These are phyloP conservation scores for Cylindroiulus punctatus DNA, from an alignment of 2,888 invertebrate species.

Conservation along the genomic window DNA sequence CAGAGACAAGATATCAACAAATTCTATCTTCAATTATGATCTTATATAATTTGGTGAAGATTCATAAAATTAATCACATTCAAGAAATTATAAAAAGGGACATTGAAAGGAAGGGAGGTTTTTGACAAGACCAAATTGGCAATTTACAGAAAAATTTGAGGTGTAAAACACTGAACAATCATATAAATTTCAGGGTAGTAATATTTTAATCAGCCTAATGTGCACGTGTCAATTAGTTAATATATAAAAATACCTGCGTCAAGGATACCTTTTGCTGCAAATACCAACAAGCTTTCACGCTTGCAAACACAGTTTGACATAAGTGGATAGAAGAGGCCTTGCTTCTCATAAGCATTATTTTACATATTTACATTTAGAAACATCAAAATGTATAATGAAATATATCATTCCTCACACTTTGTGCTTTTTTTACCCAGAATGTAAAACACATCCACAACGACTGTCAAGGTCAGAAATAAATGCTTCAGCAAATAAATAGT, in stretches of 20 bases:
- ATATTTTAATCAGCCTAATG: neutral
- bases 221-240: neutral
- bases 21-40: too few species aligned
- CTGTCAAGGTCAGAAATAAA: neutral
- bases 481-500: neutral
- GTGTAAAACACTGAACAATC: neutral
- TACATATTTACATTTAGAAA: conserved; percentile 34
- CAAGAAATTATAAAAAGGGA: too few species aligned
- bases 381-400: neutral
- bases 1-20: too few species aligned
- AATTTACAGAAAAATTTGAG: neutral
- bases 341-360: neutral
- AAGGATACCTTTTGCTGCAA: neutral
- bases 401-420: neutral
- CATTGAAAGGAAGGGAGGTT: too few species aligned
- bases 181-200: neutral
- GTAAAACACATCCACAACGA: neutral
- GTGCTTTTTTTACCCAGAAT: neutral
- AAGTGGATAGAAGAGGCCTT: neutral
- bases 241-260: conserved; percentile 13
- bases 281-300: neutral
- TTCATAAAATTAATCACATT: too few species aligned
- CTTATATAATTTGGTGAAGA: too few species aligned
- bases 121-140: too few species aligned
- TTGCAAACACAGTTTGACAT: neutral